phyloP scores from a whole-genome alignment of 2,888 invertebrate genomes.

The Ochropleura plecta region DNA sequence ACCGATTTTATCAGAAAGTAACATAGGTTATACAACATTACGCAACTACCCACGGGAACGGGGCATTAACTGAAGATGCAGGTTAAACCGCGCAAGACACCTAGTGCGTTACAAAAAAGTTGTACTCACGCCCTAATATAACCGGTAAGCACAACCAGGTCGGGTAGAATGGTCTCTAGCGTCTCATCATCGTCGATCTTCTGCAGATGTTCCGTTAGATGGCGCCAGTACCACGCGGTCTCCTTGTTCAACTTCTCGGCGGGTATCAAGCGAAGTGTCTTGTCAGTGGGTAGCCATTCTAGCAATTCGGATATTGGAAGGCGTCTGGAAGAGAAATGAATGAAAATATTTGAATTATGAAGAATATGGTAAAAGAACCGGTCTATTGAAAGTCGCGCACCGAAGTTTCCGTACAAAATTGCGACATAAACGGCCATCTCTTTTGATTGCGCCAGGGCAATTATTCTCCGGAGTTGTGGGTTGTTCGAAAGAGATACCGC shows the following conservation, averaged over 20 bases:
- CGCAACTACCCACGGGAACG: too few relatives aligned
- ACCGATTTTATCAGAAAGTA: too few relatives aligned
- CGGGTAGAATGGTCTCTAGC: slow-evolving; percentile 92
- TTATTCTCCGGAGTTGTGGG: too few relatives aligned
- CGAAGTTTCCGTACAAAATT: too few relatives aligned
- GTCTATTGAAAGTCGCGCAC: too few relatives aligned
- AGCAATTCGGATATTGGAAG: slow-evolving; percentile 86
- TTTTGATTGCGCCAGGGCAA: too few relatives aligned
- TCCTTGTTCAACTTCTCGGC: slow-evolving; percentile 87
- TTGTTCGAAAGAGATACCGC: too few relatives aligned
- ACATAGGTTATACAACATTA: too few relatives aligned
- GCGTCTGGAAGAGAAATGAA: slow-evolving; percentile 72
- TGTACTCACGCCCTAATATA: slow-evolving; percentile 92
- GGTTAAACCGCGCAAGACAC: too few relatives aligned
- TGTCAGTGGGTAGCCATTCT: slow-evolving; percentile 88
- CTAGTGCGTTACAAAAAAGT: not conserved
- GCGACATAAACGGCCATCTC: too few relatives aligned
- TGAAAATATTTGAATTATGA: not conserved
- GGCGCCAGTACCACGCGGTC: slow-evolving; percentile 89
- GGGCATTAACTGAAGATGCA: too few relatives aligned
- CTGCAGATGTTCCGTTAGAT: slow-evolving; percentile 86
- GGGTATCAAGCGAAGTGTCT: slow-evolving; percentile 82
- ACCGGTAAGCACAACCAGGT: slow-evolving; percentile 93
- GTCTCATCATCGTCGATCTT: slow-evolving; percentile 89
- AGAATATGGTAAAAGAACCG: too few relatives aligned